Percentiles rank a stretch among this genome's conserved stretches.
phyloP scores from a whole-genome alignment of 2,888 invertebrate genomes.

The Timandra comae region DNA sequence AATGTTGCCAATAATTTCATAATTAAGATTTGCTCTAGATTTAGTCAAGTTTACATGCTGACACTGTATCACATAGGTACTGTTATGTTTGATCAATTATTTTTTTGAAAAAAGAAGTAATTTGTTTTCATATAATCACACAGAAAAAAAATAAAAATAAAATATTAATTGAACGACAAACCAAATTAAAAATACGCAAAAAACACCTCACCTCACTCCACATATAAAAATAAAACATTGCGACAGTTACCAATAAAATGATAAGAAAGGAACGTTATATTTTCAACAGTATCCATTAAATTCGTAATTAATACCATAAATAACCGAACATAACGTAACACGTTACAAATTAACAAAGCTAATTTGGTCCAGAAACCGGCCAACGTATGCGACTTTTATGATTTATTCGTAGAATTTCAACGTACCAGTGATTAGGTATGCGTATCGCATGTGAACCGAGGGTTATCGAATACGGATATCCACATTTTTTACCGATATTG shows the following conservation, averaged over 20 bases:
- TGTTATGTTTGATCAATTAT: too few species aligned
- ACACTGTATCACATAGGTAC: too few species aligned
- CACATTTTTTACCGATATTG: constrained; percentile 19
- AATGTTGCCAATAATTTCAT: neutral
- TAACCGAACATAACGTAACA: constrained; percentile 37
- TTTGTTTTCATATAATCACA: too few species aligned
- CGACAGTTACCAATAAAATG: too few species aligned
- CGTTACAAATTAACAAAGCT: constrained; percentile 46
- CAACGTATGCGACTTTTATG: constrained; percentile 39
- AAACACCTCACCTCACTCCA: too few species aligned
- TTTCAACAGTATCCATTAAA: constrained; percentile 6
- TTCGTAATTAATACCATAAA: constrained; percentile 26
- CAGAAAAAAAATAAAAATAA: too few species aligned
- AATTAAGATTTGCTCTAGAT: too few species aligned
- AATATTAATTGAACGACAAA: too few species aligned
- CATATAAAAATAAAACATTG: neutral
- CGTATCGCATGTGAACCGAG: constrained; percentile 11
- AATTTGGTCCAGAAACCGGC: constrained; percentile 31
- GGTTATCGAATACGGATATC: constrained; percentile 11
- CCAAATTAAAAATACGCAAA: too few species aligned
- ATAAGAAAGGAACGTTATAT: too few species aligned
- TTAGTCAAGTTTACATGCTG: too few species aligned
- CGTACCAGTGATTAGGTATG: constrained; percentile 20
- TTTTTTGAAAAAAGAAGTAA: too few species aligned
- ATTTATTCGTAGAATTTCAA: constrained; percentile 44